These are phyloP conservation scores for Belgica antarctica DNA, from an alignment of 2,888 invertebrate genomes.

Conservation along the genomic window DNA sequence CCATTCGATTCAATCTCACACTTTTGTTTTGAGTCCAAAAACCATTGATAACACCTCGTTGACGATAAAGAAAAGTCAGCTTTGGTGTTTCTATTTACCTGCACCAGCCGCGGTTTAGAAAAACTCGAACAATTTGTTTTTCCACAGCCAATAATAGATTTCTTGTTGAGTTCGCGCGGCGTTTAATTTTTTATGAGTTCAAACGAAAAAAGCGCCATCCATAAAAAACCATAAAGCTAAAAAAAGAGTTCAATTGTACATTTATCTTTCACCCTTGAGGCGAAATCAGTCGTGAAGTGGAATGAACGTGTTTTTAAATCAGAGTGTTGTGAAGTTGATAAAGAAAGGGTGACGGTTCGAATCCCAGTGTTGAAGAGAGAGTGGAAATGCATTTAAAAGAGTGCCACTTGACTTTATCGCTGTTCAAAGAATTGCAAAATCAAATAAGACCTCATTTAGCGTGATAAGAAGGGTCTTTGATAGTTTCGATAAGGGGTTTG, in stretches of 20 bases:
- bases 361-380: no score
- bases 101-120: not conserved
- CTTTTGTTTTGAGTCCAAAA: not conserved
- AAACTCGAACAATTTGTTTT: not conserved
- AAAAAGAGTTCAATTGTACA: constrained; percentile 21
- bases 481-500: no score
- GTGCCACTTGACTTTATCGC: no score
- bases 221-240: constrained; percentile 39
- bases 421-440: no score
- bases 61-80: not conserved
- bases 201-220: constrained; percentile 42
- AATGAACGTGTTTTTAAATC: not conserved
- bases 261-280: constrained; percentile 24
- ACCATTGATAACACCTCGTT: not conserved
- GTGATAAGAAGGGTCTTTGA: no score
- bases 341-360: no score
- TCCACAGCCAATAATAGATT: constrained; percentile 23
- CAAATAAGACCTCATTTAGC: no score
- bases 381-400: no score
- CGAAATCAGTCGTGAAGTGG: not conserved
- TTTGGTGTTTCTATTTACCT: not conserved
- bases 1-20: not conserved
- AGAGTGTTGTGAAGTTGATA: no score
- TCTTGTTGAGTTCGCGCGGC: constrained; percentile 15
- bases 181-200: constrained; percentile 15